Conservation (phyloP, 2,797 vertebrate species). For the Harpagifer antarcticus region DNA sequence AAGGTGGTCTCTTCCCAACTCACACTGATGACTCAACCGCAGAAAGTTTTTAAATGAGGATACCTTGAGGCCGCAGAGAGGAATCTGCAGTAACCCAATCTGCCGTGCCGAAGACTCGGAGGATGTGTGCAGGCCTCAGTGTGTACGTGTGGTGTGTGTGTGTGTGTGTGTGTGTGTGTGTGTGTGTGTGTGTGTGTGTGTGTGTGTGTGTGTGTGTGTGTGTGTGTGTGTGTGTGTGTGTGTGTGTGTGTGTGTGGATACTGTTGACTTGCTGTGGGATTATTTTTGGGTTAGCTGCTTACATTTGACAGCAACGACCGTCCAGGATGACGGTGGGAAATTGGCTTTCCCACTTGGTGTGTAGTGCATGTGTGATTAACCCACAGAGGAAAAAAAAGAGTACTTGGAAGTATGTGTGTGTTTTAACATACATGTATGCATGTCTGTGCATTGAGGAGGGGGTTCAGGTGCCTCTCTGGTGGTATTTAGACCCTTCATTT, state of each 20-base stretch:
- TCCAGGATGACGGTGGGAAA: constrained; percentile 62
- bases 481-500: constrained; percentile 85
- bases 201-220: constrained; percentile 7
- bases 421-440: constrained; percentile 63
- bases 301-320: constrained; percentile 57
- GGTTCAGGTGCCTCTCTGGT: constrained; percentile 81
- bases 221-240: neutral
- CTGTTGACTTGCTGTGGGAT: constrained; percentile 59
- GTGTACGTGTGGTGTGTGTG: constrained; percentile 17
- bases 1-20: constrained; percentile 69
- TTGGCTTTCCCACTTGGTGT: constrained; percentile 47
- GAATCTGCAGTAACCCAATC: constrained; percentile 73
- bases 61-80: constrained; percentile 59
- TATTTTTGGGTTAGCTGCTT: constrained; percentile 61
- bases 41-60: constrained; percentile 59
- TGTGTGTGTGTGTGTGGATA: neutral
- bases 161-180: constrained; percentile 1
- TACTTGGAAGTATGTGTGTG: constrained; percentile 39
- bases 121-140: constrained; percentile 45
- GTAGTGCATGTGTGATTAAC: constrained; percentile 53
- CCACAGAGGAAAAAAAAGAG: constrained; percentile 20
- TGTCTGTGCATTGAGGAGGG: constrained; percentile 62
- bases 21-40: constrained; percentile 64
- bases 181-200: constrained; percentile 26
- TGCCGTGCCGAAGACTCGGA: constrained; percentile 53